Evolutionary conservation across 2,888 invertebrate genomes (phyloP), one percentile per base, ranked within the genome.

Genomic region (Pinctada fucata): DNA sequence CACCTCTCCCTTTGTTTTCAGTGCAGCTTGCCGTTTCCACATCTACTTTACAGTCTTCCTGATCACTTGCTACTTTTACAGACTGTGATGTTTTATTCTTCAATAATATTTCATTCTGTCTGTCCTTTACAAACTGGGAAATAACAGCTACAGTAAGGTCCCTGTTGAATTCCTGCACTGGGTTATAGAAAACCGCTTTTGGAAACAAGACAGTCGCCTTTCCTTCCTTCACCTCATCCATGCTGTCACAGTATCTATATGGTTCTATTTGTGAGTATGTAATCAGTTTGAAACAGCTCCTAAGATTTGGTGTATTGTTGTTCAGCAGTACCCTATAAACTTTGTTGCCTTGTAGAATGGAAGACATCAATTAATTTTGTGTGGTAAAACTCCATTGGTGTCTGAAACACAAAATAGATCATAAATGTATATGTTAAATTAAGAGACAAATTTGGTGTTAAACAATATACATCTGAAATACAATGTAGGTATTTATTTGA

Each of bases 121-220:
- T 82, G 66, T 87, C 84, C 45, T 83, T 79, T 8, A 88, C 85
- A 82, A 87, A 88, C 76, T 90, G 83, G 45, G 89, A 88, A 50
- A 92, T 88, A 3, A 93, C 88, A 71, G 90, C 90, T 50, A 92
- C 88, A 2, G 92, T 96, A 72, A 99, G 93, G 93, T 99, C 99
- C 83, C 99, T 94, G 92, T 99, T 99, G 90, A 99, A 99, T 92
- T 99, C 98, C 80, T 93, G 93, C 0, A 99, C 99, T 0, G 99
- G 94, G 93, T 99, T 99, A 91, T 99, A 99, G 93, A 99, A 99
- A 0, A 99, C 98, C 90, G 96, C 95, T 4, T 84, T 81, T 6
- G 92, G 92, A 1, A 96, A 94, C 75, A 95, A 93, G 81, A 97
- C 95, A 90, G 95, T 95, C 0, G 97, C 97, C 87, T 95, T 94